Evolutionary conservation across 2,113 vertebrate genomes (phyloP), one percentile per base, ranked within the genome.

Genomic region (Lophochroa leadbeateri): DNA sequence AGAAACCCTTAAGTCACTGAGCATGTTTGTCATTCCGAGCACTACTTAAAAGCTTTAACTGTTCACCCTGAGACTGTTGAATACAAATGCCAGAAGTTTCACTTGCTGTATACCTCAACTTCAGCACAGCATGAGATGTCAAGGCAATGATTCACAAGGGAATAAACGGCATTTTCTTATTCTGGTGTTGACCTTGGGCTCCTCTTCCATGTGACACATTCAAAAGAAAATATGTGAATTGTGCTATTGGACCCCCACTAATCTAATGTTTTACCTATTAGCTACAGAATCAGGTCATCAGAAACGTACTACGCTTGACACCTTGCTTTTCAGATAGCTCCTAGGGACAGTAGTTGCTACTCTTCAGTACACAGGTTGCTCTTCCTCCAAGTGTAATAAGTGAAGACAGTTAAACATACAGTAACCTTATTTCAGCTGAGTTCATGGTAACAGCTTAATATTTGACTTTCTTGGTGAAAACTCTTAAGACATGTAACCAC

Each of bases 81-180:
- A 47, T 9, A 23, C 29, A 47, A 52, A 43, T 0, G 1, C 58
- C 4, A 1, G 7, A 55, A 80, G 14, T 0, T 5, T 17, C 46
- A 31, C 33, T 37, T 37, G 44, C 60, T 57, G 44, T 3, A 12
- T 12, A 43, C 9, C 52, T 82, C 37, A 25, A 10, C 49, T 55
- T 31, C 35, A 49, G 81, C 61, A 44, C 16, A 18, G 46, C 13
- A 17, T 0, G 3, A 57, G 50, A 50, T 9, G 4, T 2, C 17
- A 11, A 47, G 35, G 24, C 47, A 71, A 41, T 3, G 13, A 87
- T 47, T 69, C 64, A 37, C 17, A 3, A 50, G 14, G 31, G 61
- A 91, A 78, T 31, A 65, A 89, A 70, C 6, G 17, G 5, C 19
- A 17, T 55, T 43, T 52, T 47, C 76, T 82, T n/a, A 70, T 33